These are phyloP conservation scores for Parazoanthus swiftii DNA, from an alignment of 92 coral and sea anemone genomes.

Conservation along the genomic window DNA sequence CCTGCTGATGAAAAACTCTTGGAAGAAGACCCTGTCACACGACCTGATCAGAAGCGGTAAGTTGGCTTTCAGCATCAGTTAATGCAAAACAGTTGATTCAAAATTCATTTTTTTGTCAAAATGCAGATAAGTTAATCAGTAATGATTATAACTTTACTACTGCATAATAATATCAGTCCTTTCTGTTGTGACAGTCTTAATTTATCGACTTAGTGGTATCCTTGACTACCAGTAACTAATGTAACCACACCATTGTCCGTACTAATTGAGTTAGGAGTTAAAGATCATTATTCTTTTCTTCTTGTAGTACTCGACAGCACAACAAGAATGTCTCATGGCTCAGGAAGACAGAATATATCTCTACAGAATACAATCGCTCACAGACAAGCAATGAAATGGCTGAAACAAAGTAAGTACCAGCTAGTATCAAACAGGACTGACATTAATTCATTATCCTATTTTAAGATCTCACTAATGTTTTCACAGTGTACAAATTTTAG, in stretches of 20 bases:
- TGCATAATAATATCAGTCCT: too few species aligned
- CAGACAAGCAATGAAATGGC: constrained; percentile 98
- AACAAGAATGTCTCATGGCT: constrained; percentile 98
- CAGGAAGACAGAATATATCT: constrained; percentile 95
- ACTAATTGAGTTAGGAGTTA: background rate
- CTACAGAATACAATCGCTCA: constrained; percentile 94
- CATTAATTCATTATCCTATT: too few species aligned
- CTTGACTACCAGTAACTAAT: background rate
- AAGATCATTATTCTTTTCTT: too few species aligned
- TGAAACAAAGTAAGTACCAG: constrained; percentile 74
- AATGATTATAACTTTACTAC: too few species aligned
- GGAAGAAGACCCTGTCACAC: constrained; percentile 88
- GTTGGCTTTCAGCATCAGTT: background rate
- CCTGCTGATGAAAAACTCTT: constrained; percentile 93
- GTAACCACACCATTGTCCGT: background rate
- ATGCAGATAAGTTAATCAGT: background rate
- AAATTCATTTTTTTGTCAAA: background rate
- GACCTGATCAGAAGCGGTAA: constrained; percentile 95
- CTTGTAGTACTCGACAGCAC: constrained; percentile 90
- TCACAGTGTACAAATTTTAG: background rate
- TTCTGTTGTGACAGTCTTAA: too few species aligned
- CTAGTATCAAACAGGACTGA: background rate
- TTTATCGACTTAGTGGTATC: too few species aligned
- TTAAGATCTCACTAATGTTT: too few species aligned
- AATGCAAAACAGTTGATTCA: background rate